Evolutionary conservation across 2,797 vertebrate genomes (phyloP).

Genomic region (Sebastes oblongus): DNA sequence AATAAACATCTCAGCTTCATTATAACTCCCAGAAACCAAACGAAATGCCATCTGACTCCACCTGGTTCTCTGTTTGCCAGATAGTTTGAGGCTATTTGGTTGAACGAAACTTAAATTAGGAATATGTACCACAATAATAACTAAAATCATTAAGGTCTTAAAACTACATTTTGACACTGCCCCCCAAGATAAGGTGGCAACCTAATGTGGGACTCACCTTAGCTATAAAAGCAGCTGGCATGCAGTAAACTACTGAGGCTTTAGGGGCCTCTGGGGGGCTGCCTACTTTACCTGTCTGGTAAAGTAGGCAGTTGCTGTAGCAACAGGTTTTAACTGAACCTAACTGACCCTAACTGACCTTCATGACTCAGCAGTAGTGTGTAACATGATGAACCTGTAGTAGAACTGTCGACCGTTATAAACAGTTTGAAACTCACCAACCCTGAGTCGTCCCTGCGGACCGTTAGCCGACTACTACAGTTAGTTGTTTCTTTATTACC

Average conservation of each 20-base stretch:
- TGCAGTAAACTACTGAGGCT: not conserved
- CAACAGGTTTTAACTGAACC: too few relatives aligned
- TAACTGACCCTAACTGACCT: too few relatives aligned
- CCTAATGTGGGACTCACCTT: not conserved
- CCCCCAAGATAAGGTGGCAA: too few relatives aligned
- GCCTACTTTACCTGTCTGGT: not conserved
- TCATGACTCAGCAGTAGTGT: too few relatives aligned
- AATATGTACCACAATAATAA: not conserved
- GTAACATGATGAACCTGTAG: too few relatives aligned
- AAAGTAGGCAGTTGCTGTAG: not conserved
- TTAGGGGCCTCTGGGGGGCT: not conserved
- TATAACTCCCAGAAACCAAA: not conserved
- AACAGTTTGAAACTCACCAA: not conserved
- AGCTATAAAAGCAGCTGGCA: not conserved
- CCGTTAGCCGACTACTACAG: not conserved
- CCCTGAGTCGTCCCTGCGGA: not conserved
- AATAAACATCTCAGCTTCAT: not conserved
- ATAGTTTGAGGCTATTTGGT: not conserved
- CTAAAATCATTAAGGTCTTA: not conserved
- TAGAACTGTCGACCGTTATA: not conserved
- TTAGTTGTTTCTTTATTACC: not conserved
- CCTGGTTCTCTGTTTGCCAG: not conserved
- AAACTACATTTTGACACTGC: not conserved
- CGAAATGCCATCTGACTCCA: not conserved
- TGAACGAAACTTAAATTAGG: not conserved